Base-by-base conservation (phyloP, 2,888 invertebrate species). In the Arge pagana region DNA sequence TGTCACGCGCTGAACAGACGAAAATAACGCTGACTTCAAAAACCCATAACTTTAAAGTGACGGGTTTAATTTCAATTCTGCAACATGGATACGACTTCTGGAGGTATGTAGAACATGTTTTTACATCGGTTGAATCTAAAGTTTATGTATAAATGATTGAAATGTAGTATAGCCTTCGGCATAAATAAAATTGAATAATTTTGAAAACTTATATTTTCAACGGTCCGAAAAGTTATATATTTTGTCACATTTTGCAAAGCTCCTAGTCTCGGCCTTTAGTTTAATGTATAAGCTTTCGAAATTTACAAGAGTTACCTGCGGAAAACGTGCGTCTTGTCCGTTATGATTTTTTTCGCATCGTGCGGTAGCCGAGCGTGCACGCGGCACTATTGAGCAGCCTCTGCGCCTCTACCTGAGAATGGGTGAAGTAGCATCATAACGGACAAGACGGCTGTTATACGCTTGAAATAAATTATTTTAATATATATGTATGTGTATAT, bases 81-180 rank as follows among this genome's bases (percentile, higher is more conserved):
- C 37, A 37, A 37, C 37, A 37, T 37, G 37, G 37, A 37, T 37
- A 37, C 37, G 37, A 21, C 37, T 37, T 37, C 37, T 37, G 37
- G 37, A 37, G 37, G 37, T 37, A 37, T 37, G 37, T 37, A 37
- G 37, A 37, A 37, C 37, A 37, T 37, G 37, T 37, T 37, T 37
- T 37, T 37, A 37, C 37, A 37, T 37, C 37, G 37, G 37, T 37
- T 37, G 37, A 37, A 37, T 37, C 37, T 37, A 37, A 37, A 37
- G 37, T 37, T 37, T 37, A 37, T 37, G 37, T 37, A 37, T 37
- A 37, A 37, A 37, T 37, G 37, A 37, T 37, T 37, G 37, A 37
- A 37, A 37, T 37, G 37, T 37, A 37, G 21, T 37, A 37, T 37
- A 37, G 37, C 37, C 37, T 37, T 37, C 37, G 37, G 37, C 37